Evolutionary conservation across 2,888 invertebrate species (phyloP).

Genomic region (Harpalus rubripes): DNA sequence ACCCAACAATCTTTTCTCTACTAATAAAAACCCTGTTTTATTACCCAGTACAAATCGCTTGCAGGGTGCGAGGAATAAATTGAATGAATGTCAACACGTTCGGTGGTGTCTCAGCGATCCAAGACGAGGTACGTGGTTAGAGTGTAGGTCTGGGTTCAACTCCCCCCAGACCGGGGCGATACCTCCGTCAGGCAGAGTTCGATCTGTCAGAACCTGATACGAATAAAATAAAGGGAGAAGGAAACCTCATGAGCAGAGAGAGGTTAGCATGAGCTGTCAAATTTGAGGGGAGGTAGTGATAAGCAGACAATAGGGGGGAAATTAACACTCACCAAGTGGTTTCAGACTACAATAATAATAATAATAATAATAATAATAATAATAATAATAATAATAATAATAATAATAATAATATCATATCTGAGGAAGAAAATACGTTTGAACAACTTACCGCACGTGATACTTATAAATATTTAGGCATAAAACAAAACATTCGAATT

Average conservation of each 20-base stretch:
- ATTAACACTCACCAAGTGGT: neutral
- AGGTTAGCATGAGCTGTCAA: neutral
- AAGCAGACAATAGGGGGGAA: neutral
- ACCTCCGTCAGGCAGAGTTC: neutral
- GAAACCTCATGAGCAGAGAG: neutral
- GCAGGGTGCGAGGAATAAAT: neutral
- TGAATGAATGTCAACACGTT: slow-evolving; percentile 11
- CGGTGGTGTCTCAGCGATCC: neutral
- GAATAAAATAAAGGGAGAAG: neutral
- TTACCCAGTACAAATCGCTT: slow-evolving; percentile 14
- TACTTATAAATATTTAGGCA: no score
- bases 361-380: no score
- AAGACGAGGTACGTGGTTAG: neutral
- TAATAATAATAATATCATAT: no score
- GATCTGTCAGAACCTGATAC: slow-evolving; percentile 12
- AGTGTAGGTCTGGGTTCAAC: neutral
- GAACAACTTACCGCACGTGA: no score
- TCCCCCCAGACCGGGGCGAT: neutral
- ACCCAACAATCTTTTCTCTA: neutral
- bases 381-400: no score
- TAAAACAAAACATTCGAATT: no score
- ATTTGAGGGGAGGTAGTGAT: neutral
- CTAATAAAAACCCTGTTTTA: neutral
- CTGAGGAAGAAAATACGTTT: no score
- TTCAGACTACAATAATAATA: no score